Evolutionary conservation across 2,888 invertebrate genomes (phyloP).

Genomic region (Caenorhabditis sinica): DNA sequence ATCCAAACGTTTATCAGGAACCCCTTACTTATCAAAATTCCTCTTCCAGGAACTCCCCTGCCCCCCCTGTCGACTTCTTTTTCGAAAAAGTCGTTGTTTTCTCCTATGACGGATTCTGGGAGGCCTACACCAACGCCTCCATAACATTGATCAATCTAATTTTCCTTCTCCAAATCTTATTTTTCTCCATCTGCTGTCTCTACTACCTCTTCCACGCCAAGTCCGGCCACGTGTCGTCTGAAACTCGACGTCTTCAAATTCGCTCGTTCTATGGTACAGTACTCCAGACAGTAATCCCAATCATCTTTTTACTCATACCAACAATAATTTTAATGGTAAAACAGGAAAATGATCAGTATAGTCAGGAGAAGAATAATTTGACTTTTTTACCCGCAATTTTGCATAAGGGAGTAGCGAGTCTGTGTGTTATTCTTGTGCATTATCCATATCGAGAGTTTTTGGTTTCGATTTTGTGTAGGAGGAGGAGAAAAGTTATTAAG

Average conservation of each 20-base stretch:
- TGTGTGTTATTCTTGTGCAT: constrained; percentile 9
- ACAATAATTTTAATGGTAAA: neutral
- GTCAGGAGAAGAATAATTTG: constrained; percentile 10
- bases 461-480: neutral
- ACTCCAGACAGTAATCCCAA: neutral
- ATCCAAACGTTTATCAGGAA: too few relatives aligned
- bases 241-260: constrained; percentile 7
- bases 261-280: constrained; percentile 1
- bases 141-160: neutral
- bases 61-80: constrained; percentile 11
- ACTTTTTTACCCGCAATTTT: neutral
- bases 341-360: neutral
- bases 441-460: constrained; percentile 25
- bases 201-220: constrained; percentile 15
- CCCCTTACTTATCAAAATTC: too few relatives aligned
- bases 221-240: neutral
- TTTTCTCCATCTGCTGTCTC: constrained; percentile 21
- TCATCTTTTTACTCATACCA: neutral
- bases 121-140: neutral
- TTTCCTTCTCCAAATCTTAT: constrained; percentile 5
- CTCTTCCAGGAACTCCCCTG: constrained; percentile 11
- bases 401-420: neutral
- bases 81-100: neutral
- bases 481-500: neutral
- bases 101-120: neutral